These are phyloP conservation scores for Campopleginae sp. DNA, from an alignment of 2,888 invertebrate species.

Conservation along the genomic window DNA sequence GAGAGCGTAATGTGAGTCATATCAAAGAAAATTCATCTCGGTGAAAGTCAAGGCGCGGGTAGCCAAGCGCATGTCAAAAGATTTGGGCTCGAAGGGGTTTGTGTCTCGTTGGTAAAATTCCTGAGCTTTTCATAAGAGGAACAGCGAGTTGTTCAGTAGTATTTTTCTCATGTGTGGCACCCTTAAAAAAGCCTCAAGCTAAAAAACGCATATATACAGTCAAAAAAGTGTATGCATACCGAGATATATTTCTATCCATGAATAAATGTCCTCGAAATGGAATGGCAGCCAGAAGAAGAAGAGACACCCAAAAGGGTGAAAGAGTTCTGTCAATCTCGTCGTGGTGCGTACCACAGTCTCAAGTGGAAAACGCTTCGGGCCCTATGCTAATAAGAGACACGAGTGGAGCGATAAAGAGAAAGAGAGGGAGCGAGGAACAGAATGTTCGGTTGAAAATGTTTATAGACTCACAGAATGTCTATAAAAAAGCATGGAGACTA, in stretches of 20 bases:
- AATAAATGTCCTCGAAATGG: slow-evolving; percentile 28
- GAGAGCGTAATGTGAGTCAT: neutral
- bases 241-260: neutral
- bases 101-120: slow-evolving; percentile 32
- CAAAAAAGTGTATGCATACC: neutral
- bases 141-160: slow-evolving; percentile 20
- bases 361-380: slow-evolving; percentile 63
- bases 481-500: neutral
- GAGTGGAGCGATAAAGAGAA: slow-evolving; percentile 24
- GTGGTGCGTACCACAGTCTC: slow-evolving; percentile 59
- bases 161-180: slow-evolving; percentile 29
- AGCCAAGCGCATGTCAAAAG: neutral
- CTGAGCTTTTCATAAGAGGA: neutral
- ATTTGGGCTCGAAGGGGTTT: slow-evolving; percentile 6
- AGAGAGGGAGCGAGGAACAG: neutral
- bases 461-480: neutral
- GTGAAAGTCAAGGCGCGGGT: slow-evolving; percentile 15
- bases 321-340: slow-evolving; percentile 51
- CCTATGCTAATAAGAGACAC: slow-evolving; percentile 65
- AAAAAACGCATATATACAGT: slow-evolving; percentile 35
- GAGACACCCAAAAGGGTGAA: slow-evolving; percentile 44
- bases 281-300: slow-evolving; percentile 32
- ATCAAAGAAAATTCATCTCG: neutral
- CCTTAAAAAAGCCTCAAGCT: slow-evolving; percentile 43
- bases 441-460: neutral